Conservation (phyloP, 2,888 invertebrate species). For the Chrysodeixis includens region DNA sequence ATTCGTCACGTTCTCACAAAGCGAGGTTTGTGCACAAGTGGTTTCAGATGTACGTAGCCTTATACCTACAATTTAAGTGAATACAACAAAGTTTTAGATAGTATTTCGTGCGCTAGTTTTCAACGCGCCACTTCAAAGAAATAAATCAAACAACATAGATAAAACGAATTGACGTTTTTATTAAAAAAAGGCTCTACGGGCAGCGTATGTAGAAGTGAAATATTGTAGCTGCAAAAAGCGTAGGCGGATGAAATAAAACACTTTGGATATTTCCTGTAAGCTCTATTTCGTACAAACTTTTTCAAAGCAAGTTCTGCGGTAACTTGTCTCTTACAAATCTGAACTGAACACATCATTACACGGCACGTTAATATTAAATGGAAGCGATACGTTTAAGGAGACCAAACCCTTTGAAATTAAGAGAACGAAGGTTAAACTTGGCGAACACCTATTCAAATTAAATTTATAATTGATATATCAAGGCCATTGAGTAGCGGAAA, state of each 20-base stretch:
- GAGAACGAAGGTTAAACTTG: constrained; percentile 54
- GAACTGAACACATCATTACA: constrained; percentile 39
- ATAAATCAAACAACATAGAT: not conserved
- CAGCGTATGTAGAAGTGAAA: not conserved
- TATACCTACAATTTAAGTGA: not conserved
- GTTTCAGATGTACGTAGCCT: not conserved
- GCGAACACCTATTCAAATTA: constrained; percentile 49
- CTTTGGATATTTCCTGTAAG: constrained; percentile 12
- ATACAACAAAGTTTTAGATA: not conserved
- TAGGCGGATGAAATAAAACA: not conserved
- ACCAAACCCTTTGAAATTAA: constrained; percentile 41
- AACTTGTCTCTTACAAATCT: constrained; percentile 47
- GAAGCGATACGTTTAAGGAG: constrained; percentile 61
- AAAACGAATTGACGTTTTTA: constrained; percentile 1
- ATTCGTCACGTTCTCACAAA: constrained; percentile 1
- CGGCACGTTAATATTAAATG: constrained; percentile 62
- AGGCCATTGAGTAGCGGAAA: constrained; percentile 11
- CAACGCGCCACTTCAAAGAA: not conserved
- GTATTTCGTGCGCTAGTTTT: not conserved
- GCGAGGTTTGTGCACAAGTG: not conserved
- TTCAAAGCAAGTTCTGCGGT: constrained; percentile 21
- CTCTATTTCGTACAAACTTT: constrained; percentile 18
- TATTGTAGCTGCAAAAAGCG: not conserved
- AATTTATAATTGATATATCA: constrained; percentile 60
- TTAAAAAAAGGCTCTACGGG: not conserved